These are phyloP conservation scores for Pinctada fucata DNA, from an alignment of 2,888 invertebrate species.

Conservation along the genomic window DNA sequence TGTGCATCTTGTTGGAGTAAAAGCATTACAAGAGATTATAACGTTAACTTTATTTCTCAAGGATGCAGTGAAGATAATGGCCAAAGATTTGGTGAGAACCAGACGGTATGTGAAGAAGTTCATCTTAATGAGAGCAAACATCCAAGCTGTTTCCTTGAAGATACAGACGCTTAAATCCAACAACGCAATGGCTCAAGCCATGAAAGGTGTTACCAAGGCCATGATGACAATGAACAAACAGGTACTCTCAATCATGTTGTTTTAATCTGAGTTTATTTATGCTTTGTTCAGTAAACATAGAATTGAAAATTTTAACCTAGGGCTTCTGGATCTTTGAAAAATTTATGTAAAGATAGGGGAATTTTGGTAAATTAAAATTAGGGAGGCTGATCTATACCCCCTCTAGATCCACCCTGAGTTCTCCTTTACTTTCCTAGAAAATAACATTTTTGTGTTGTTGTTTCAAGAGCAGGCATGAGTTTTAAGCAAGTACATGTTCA, in stretches of 20 bases:
- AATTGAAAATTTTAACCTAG: neutral
- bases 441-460: too few relatives aligned
- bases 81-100: conserved; percentile 97
- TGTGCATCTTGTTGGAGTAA: too few relatives aligned
- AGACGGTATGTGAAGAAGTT: conserved; percentile 97
- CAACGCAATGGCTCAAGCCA: conserved; percentile 99
- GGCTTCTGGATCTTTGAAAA: neutral
- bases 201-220: conserved; percentile 98
- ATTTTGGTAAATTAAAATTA: too few relatives aligned
- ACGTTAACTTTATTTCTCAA: conserved; percentile 70
- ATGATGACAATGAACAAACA: conserved; percentile 98
- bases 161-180: conserved; percentile 98
- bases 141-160: conserved; percentile 92
- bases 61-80: conserved; percentile 99
- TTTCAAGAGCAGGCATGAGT: too few relatives aligned
- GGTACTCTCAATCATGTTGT: conserved; percentile 59
- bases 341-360: too few relatives aligned
- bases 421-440: too few relatives aligned
- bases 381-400: too few relatives aligned
- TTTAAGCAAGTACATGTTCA: too few relatives aligned
- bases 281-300: neutral
- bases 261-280: neutral
- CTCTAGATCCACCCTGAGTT: too few relatives aligned
- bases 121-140: conserved; percentile 99
- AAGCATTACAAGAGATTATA: too few relatives aligned